phyloP scores from a whole-genome alignment of 92 coral and sea anemone species.

The Actinostola sp. region DNA sequence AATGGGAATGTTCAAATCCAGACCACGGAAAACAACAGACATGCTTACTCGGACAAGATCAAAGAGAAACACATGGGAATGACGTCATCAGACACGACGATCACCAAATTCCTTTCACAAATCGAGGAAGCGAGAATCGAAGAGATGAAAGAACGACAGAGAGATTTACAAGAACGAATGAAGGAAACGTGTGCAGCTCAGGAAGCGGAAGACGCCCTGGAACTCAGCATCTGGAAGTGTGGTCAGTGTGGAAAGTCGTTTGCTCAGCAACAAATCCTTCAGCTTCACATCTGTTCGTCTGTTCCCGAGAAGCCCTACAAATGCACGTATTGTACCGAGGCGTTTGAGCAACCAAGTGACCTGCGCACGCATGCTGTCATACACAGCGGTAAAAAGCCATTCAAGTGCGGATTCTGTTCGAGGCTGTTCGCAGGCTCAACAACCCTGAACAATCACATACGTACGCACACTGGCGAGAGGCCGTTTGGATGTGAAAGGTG shows the following conservation, averaged over 20 bases:
- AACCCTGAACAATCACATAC: constrained; percentile 89
- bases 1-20: constrained; percentile 6
- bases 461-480: constrained; percentile 95
- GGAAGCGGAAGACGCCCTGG: constrained; percentile 17
- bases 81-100: constrained; percentile 23
- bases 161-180: not conserved
- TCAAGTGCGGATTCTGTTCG: constrained; percentile 94
- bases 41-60: constrained; percentile 8
- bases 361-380: constrained; percentile 91
- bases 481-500: constrained; percentile 87
- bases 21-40: not conserved
- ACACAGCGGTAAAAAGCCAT: constrained; percentile 90
- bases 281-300: constrained; percentile 82
- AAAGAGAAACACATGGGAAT: not conserved
- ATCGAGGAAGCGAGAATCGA: constrained; percentile 27
- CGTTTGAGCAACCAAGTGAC: constrained; percentile 83
- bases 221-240: constrained; percentile 71
- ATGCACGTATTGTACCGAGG: constrained; percentile 83
- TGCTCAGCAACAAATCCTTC: constrained; percentile 80
- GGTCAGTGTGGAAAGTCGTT: constrained; percentile 88
- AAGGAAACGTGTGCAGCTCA: not conserved
- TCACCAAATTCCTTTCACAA: constrained; percentile 20
- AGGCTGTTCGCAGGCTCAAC: constrained; percentile 93
- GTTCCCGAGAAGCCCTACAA: constrained; percentile 84
- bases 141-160: constrained; percentile 10